Conservation (phyloP, 2,797 vertebrate species). For the Synaphobranchus kaupii region DNA sequence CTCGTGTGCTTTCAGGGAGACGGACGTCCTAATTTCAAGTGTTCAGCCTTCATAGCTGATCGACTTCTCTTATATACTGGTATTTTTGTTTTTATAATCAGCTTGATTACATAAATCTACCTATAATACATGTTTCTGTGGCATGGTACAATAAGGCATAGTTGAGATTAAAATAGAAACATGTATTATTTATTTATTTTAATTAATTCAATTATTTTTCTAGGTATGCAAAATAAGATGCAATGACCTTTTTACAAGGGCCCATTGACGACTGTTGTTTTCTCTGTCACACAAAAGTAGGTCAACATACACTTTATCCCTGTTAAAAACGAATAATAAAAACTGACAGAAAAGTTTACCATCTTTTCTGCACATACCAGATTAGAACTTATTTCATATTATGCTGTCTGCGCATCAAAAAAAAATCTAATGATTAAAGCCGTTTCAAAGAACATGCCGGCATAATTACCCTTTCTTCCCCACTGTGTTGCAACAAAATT, state of each 20-base stretch:
- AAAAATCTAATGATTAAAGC: background rate
- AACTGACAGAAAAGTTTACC: background rate
- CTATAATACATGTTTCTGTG: background rate
- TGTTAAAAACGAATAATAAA: background rate
- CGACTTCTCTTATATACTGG: background rate
- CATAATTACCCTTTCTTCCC: conserved; percentile 69
- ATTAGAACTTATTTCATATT: background rate
- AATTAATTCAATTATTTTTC: background rate
- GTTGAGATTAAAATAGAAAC: background rate
- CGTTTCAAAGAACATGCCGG: conserved; percentile 44
- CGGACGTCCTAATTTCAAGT: background rate
- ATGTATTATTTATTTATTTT: background rate
- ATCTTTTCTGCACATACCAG: background rate
- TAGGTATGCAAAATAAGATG: background rate
- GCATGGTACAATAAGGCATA: background rate
- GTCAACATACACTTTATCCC: background rate
- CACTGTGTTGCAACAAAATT: conserved; percentile 54
- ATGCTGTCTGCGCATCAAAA: conserved; percentile 5
- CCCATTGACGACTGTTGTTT: background rate
- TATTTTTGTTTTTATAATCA: background rate
- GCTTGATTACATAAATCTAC: background rate
- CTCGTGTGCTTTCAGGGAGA: background rate
- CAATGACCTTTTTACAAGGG: background rate
- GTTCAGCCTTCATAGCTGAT: background rate
- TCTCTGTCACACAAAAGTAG: background rate